A percentile compares a stretch with the other conserved stretches of the same genome.
phyloP scores from a whole-genome alignment of 2,888 invertebrate genomes.

The Chrysodeixis includens region DNA sequence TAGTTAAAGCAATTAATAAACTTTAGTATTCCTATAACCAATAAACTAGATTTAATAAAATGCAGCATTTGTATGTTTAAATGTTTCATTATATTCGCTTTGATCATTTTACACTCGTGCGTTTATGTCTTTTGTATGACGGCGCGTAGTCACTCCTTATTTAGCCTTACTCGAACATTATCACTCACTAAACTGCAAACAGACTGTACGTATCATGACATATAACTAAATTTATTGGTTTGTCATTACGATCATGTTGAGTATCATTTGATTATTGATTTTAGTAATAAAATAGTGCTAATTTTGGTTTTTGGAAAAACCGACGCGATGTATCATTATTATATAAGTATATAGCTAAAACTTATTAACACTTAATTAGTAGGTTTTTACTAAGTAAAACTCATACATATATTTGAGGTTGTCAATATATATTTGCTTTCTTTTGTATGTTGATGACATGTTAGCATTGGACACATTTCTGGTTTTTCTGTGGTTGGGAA shows the following conservation, averaged over 20 bases:
- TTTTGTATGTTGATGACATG: conserved; percentile 8
- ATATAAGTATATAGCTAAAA: not conserved
- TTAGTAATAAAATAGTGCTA: conserved; percentile 1
- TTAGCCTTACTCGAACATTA: conserved; percentile 26
- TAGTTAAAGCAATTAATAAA: not conserved
- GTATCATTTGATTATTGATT: not conserved
- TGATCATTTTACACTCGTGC: conserved; percentile 57
- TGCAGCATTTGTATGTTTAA: not conserved
- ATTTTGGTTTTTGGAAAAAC: not conserved
- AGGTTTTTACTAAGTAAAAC: conserved; percentile 18
- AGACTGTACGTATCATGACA: conserved; percentile 2
- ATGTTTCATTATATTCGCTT: conserved; percentile 5
- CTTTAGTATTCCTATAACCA: not conserved
- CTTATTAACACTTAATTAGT: conserved; percentile 19
- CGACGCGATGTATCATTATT: not conserved
- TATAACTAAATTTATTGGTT: not conserved
- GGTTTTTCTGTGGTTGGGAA: conserved; percentile 31
- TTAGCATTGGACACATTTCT: not conserved
- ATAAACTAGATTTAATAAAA: not conserved
- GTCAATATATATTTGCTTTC: conserved; percentile 16
- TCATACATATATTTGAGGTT: conserved; percentile 10
- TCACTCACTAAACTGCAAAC: not conserved
- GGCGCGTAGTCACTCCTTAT: conserved; percentile 39
- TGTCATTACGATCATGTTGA: not conserved
- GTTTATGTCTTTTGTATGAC: conserved; percentile 82